Evolutionary conservation across 2,888 invertebrate genomes (phyloP).

Genomic region (Drosophila conformis): DNA sequence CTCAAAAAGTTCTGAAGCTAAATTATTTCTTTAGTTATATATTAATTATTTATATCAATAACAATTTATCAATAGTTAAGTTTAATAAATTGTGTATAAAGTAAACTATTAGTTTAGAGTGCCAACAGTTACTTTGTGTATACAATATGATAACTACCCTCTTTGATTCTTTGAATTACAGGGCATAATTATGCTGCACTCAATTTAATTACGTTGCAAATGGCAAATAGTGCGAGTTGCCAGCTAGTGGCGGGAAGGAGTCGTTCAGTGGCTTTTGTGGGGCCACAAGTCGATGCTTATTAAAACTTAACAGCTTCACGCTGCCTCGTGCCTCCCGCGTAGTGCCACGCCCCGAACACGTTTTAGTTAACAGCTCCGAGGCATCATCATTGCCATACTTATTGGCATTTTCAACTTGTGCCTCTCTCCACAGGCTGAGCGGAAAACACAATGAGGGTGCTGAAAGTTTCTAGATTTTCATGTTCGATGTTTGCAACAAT

Average conservation of each 20-base stretch:
- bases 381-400: conserved; percentile 26
- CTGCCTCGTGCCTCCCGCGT: conserved; percentile 19
- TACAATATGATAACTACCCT: background rate
- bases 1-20: background rate
- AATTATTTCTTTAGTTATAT: background rate
- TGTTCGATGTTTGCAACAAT: conserved; percentile 43
- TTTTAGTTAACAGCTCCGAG: conserved; percentile 29
- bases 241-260: conserved; percentile 8
- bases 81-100: background rate
- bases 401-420: conserved; percentile 22
- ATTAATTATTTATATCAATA: background rate
- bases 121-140: background rate
- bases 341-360: conserved; percentile 17
- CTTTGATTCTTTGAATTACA: background rate
- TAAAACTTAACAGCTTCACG: conserved; percentile 66
- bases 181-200: conserved; percentile 69
- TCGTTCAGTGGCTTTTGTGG: conserved; percentile 51
- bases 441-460: no score
- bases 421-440: background rate
- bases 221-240: conserved; percentile 57
- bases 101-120: background rate
- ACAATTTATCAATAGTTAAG: background rate
- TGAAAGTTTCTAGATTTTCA: conserved; percentile 62
- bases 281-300: conserved; percentile 67
- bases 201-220: conserved; percentile 68